Percentiles rank a stretch among this genome's conserved stretches.
Evolutionary conservation across 2,797 vertebrate species (phyloP).

Genomic region (Xiphorhynchus erythropygius): DNA sequence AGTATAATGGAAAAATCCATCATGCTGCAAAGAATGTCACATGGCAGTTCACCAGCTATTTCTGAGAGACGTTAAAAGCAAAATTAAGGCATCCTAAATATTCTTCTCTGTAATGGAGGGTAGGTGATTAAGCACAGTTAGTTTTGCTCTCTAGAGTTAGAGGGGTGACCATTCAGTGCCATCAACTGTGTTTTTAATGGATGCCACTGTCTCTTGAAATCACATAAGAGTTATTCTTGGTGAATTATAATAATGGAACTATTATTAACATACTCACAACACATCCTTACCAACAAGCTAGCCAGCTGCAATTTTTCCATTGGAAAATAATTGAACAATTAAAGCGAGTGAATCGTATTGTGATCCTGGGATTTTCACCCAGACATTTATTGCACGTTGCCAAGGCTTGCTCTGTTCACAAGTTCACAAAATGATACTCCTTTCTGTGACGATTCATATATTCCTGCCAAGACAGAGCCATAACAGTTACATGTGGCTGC

Average conservation of each 20-base stretch:
- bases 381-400: not conserved
- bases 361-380: not conserved
- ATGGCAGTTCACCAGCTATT: not conserved
- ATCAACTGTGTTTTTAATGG: not conserved
- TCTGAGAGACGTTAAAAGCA: not conserved
- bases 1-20: not conserved
- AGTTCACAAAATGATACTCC: not conserved
- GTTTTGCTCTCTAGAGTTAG: not conserved
- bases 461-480: not conserved
- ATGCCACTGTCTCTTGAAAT: not conserved
- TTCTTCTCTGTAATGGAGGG: not conserved
- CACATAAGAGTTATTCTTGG: not conserved
- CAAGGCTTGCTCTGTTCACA: not conserved
- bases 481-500: not conserved
- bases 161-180: not conserved
- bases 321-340: conserved; percentile 3
- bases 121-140: not conserved
- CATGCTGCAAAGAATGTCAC: not conserved
- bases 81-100: not conserved
- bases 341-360: not conserved
- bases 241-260: not conserved
- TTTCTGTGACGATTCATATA: not conserved
- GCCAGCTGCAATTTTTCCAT: not conserved
- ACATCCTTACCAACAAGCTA: not conserved
- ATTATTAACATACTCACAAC: not conserved